phyloP scores from a whole-genome alignment of 2,113 vertebrate genomes.

The Beaufortia kweichowensis region DNA sequence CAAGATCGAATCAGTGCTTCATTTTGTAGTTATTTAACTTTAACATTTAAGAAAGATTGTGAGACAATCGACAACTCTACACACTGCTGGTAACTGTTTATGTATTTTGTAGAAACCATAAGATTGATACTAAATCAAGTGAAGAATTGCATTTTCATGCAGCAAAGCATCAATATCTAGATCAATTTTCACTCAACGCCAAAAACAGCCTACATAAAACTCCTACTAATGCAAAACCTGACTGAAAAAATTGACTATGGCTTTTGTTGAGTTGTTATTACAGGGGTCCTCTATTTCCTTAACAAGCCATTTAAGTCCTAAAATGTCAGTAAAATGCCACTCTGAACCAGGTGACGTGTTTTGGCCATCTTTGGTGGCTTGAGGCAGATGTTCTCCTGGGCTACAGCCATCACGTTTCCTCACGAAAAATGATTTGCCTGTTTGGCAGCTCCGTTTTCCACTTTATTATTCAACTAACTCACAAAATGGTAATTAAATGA shows the following conservation, averaged over 20 bases:
- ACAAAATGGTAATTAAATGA: slow-evolving; percentile 57
- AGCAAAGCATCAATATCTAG: background rate
- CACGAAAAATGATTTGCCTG: slow-evolving; percentile 50
- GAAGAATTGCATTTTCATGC: slow-evolving; percentile 25
- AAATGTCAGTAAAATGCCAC: slow-evolving; percentile 35
- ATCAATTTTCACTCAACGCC: background rate
- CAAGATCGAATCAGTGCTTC: background rate
- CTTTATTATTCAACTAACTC: slow-evolving; percentile 55
- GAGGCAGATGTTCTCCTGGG: slow-evolving; percentile 39
- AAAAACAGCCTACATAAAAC: slow-evolving; percentile 16
- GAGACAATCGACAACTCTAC: background rate
- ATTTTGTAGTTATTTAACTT: background rate
- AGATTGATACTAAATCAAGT: slow-evolving; percentile 31
- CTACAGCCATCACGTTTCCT: slow-evolving; percentile 45
- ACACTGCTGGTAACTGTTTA: background rate
- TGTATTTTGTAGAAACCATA: background rate
- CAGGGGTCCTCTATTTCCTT: slow-evolving; percentile 4
- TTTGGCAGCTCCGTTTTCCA: slow-evolving; percentile 57
- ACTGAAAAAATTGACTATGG: slow-evolving; percentile 6
- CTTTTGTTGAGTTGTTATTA: slow-evolving; percentile 36
- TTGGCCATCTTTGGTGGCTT: slow-evolving; percentile 32
- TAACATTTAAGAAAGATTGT: background rate
- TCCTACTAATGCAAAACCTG: slow-evolving; percentile 2
- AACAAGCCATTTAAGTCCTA: slow-evolving; percentile 20
- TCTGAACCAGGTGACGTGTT: slow-evolving; percentile 33